Evolutionary conservation across 2,113 vertebrate genomes (phyloP).

Genomic region (Heterochromis multidens): DNA sequence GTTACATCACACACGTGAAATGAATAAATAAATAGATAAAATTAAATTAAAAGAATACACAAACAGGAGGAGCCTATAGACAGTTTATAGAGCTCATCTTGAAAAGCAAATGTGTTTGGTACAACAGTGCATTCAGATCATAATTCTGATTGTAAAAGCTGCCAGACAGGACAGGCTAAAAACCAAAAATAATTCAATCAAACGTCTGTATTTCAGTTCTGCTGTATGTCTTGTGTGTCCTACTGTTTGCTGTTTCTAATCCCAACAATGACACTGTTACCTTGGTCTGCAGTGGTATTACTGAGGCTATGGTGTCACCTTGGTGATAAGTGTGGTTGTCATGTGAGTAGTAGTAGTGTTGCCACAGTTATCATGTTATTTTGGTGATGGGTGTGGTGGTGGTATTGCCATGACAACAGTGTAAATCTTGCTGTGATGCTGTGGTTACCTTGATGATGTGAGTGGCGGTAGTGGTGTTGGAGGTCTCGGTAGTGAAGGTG

Average conservation of each 20-base stretch:
- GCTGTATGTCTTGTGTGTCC: not conserved
- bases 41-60: too few species aligned
- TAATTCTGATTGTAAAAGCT: too few species aligned
- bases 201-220: not conserved
- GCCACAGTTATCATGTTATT: not conserved
- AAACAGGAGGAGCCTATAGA: too few species aligned
- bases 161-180: too few species aligned
- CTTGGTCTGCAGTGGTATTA: not conserved
- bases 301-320: not conserved
- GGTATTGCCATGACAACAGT: not conserved
- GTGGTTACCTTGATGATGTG: slow-evolving; percentile 88
- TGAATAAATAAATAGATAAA: too few species aligned
- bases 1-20: too few species aligned
- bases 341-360: not conserved
- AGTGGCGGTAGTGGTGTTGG: slow-evolving; percentile 90
- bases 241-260: not conserved
- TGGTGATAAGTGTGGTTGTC: not conserved
- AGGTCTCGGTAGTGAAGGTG: slow-evolving; percentile 88
- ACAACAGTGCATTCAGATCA: too few species aligned
- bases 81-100: too few species aligned
- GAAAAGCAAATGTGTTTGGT: too few species aligned
- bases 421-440: not conserved
- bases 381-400: not conserved
- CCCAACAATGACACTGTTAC: not conserved
- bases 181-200: not conserved